Conservation (phyloP, 2,113 vertebrate genomes). For the Rhabdornis inornatus region DNA sequence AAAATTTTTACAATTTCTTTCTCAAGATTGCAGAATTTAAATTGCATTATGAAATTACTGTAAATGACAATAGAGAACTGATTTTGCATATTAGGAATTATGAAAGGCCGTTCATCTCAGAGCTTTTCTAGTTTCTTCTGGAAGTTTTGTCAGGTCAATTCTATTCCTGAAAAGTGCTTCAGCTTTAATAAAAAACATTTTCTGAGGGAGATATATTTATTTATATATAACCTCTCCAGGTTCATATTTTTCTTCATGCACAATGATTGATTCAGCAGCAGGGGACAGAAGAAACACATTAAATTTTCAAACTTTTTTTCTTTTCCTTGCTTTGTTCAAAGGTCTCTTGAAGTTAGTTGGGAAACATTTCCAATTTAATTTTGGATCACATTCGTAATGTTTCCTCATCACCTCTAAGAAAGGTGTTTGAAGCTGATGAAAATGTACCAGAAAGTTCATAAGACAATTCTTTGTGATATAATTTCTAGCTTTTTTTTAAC, state of each 20-base stretch:
- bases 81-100: not conserved
- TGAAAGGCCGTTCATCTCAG: not conserved
- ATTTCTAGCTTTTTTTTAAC: not conserved
- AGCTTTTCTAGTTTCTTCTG: not conserved
- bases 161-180: not conserved
- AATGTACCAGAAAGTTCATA: not conserved
- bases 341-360: not conserved
- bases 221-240: not conserved
- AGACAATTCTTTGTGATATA: not conserved
- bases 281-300: not conserved
- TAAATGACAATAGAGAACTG: not conserved
- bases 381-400: not conserved
- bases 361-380: not conserved
- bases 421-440: not conserved
- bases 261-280: not conserved
- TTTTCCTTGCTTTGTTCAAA: not conserved
- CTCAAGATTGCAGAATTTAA: not conserved
- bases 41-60: not conserved
- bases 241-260: not conserved
- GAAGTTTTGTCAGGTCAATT: not conserved
- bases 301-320: not conserved
- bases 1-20: not conserved
- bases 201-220: not conserved
- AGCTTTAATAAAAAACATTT: not conserved
- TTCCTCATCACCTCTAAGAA: not conserved